These are phyloP conservation scores for Atta cephalotes DNA, from an alignment of 1,140 invertebrate genomes.

Conservation along the genomic window DNA sequence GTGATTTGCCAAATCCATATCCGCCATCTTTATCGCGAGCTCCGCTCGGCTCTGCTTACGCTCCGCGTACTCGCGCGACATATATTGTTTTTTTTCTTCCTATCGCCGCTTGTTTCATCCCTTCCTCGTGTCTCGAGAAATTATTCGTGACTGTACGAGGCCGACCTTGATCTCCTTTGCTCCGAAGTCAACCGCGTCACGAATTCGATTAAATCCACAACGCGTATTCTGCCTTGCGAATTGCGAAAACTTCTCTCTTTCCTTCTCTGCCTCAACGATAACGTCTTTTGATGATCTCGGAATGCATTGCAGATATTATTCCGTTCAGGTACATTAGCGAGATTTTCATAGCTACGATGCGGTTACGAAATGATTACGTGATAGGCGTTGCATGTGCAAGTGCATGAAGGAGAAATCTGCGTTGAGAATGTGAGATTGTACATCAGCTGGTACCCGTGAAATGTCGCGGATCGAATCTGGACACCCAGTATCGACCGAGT, in stretches of 20 bases:
- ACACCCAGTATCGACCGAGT: slow-evolving; percentile 46
- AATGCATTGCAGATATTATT: neutral
- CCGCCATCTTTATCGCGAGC: slow-evolving; percentile 82
- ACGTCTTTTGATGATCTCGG: neutral
- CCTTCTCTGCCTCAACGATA: neutral
- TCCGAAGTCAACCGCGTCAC: neutral
- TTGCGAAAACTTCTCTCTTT: neutral
- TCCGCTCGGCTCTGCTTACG: slow-evolving; percentile 52
- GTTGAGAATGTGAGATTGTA: slow-evolving; percentile 30
- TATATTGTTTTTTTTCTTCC: neutral
- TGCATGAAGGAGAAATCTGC: neutral
- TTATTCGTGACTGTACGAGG: neutral
- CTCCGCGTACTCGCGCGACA: neutral
- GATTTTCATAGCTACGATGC: slow-evolving; percentile 12
- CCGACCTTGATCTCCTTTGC: neutral
- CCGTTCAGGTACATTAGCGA: neutral
- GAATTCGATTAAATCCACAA: neutral
- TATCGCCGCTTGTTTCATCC: neutral
- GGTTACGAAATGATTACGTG: slow-evolving; percentile 43
- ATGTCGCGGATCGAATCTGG: slow-evolving; percentile 32
- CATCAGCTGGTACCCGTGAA: slow-evolving; percentile 57
- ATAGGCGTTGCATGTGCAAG: slow-evolving; percentile 12
- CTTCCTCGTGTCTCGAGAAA: slow-evolving; percentile 7
- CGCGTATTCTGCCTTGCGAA: neutral
- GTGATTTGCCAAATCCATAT: slow-evolving; percentile 73